Base-by-base conservation (phyloP, 2,113 vertebrate species). In the Psittacula cyanocephala region DNA sequence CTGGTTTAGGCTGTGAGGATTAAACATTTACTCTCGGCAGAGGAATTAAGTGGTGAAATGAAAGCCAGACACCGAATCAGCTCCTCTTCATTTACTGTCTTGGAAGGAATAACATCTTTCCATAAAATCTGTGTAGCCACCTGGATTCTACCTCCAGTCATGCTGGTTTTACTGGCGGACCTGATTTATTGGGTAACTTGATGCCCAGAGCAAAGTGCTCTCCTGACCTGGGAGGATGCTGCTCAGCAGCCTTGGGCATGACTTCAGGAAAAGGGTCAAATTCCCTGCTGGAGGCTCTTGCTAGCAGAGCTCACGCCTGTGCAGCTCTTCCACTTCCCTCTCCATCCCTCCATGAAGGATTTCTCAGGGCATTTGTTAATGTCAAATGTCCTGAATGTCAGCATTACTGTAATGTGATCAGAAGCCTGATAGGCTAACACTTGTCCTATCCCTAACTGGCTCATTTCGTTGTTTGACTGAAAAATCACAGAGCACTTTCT, bases 241-340 rank as follows among this genome's bases (percentile, higher is more conserved):
- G 64, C 50, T 60, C 17, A 0, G 3, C 60, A 44, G 25, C 69
- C 25, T 47, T 3, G 11, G 29, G 16, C 31, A 49, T 0, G 0
- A 44, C 47, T 25, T 79, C 13, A 37, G 24, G 59, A 62, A 37
- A 62, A 72, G 17, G 19, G 27, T 20, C 52, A 72, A 27, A 72
- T 44, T 77, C 41, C 46, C 19, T 10, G 31, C 4, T 23, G n/a
- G 41, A 47, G 44, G 33, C 52, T 79, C 20, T 49, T 74, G 47
- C 24, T 50, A 7, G 7, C 62, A 69, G 28, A 68, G 33, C 77
- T 33, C 29, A 4, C 1, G 1, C 14, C 52, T 57, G 25, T 75
- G 62, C 31, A 71, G 63, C 33, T 55, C 52, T 86, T 52, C 62
- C 24, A 24, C 23, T 49, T 63, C 50, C 65, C 37, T 44, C 41